phyloP scores from a whole-genome alignment of 2,113 vertebrate genomes.

The Glareola pratincola region DNA sequence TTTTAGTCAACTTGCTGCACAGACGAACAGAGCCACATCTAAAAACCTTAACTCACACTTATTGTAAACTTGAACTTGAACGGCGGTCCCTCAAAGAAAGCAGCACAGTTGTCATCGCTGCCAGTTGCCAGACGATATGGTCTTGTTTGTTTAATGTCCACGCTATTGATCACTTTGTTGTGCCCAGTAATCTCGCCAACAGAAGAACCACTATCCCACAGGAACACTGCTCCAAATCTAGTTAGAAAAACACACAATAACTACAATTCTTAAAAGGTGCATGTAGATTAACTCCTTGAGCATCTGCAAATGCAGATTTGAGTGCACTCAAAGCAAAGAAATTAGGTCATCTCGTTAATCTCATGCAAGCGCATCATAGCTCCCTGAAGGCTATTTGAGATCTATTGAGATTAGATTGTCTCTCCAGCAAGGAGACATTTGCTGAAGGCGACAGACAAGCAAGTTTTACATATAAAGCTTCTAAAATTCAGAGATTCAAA shows the following conservation, averaged over 20 bases:
- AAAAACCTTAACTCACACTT: constrained; percentile 75
- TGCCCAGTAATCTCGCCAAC: constrained; percentile 90
- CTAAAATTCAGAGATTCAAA: background rate
- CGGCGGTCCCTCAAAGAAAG: constrained; percentile 91
- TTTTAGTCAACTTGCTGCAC: background rate
- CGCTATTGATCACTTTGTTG: constrained; percentile 90
- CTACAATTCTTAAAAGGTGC: background rate
- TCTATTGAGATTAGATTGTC: too few species aligned
- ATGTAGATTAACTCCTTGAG: background rate
- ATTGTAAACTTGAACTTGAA: constrained; percentile 94
- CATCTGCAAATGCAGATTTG: background rate
- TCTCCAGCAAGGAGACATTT: too few species aligned
- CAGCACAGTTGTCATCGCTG: constrained; percentile 85
- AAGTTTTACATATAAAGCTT: background rate
- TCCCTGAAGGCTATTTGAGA: background rate
- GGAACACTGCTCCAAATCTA: constrained; percentile 91
- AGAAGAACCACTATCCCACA: constrained; percentile 93
- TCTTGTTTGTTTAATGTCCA: constrained; percentile 90
- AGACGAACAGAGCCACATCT: background rate
- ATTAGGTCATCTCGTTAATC: constrained; percentile 56
- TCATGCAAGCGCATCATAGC: background rate
- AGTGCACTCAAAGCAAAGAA: constrained; percentile 22
- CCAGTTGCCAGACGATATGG: constrained; percentile 87
- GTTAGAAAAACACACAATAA: constrained; percentile 5
- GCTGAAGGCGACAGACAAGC: background rate